Evolutionary conservation across 2,797 vertebrate genomes (phyloP).

Genomic region (Denticeps clupeoides): DNA sequence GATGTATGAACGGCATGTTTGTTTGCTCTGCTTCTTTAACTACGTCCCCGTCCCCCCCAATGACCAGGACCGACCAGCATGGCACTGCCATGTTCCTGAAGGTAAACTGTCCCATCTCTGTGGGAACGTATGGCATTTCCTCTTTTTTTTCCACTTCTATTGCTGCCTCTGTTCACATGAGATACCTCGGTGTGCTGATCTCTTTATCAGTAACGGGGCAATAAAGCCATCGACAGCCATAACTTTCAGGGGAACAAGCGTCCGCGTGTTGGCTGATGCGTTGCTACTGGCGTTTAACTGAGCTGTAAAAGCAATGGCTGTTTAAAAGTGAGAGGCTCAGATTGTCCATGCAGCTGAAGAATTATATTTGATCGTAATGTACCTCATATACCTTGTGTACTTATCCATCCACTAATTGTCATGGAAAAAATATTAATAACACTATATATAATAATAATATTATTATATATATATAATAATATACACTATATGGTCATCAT

Average conservation of each 20-base stretch:
- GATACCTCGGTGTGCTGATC: constrained; percentile 58
- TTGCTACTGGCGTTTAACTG: constrained; percentile 61
- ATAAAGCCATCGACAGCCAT: constrained; percentile 77
- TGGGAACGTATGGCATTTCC: constrained; percentile 83
- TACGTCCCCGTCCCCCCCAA: constrained; percentile 52
- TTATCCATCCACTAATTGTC: no score
- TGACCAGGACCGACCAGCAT: constrained; percentile 54
- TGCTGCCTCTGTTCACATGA: no score
- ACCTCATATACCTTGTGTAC: no score
- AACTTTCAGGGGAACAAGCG: constrained; percentile 59
- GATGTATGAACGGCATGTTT: constrained; percentile 23
- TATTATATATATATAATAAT: no score
- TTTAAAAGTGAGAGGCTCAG: constrained; percentile 64
- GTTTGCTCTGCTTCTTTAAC: constrained; percentile 41
- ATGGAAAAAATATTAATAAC: no score
- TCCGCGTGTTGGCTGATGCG: constrained; percentile 61
- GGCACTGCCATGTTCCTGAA: constrained; percentile 71
- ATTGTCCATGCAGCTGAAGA: constrained; percentile 68
- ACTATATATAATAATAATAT: no score
- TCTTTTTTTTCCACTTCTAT: constrained; percentile 52
- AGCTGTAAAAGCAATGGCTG: constrained; percentile 69
- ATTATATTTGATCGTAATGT: constrained; percentile 42
- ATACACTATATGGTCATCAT: no score
- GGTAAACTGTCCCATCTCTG: constrained; percentile 58
- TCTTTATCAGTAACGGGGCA: constrained; percentile 69